Evolutionary conservation across 2,797 vertebrate genomes (phyloP).

Genomic region (Sebastes diploproa): DNA sequence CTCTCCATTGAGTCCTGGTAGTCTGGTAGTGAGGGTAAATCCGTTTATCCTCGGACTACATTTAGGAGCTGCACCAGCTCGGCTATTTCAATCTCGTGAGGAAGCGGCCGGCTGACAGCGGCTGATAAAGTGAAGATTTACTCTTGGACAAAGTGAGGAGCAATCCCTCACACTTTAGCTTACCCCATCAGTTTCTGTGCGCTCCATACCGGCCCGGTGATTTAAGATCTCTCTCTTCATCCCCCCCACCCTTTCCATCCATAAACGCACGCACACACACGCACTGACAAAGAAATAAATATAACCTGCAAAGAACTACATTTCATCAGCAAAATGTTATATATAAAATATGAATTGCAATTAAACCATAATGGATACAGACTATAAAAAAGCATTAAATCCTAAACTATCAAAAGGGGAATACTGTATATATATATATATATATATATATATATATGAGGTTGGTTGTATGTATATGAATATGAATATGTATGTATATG

Average conservation of each 20-base stretch:
- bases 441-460: no score
- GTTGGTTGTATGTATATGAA: no score
- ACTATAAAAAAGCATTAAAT: not conserved
- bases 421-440: no score
- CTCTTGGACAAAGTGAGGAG: constrained; percentile 56
- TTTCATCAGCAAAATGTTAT: not conserved
- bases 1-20: no score
- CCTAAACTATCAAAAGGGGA: not conserved
- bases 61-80: constrained; percentile 19
- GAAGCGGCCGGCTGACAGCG: constrained; percentile 48
- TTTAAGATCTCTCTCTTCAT: constrained; percentile 48
- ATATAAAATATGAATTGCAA: not conserved
- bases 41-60: constrained; percentile 57
- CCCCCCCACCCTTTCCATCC: not conserved
- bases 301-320: not conserved
- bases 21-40: constrained; percentile 43
- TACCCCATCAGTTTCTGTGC: constrained; percentile 58
- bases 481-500: no score
- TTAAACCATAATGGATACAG: not conserved
- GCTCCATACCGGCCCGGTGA: constrained; percentile 31
- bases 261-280: not conserved
- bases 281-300: not conserved
- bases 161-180: constrained; percentile 64
- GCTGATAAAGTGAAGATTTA: constrained; percentile 72
- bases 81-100: constrained; percentile 45